A percentile compares a stretch with the other conserved stretches of the same genome.
phyloP scores from a whole-genome alignment of 1,140 invertebrate genomes.

The Neoseiulus cucumeris region DNA sequence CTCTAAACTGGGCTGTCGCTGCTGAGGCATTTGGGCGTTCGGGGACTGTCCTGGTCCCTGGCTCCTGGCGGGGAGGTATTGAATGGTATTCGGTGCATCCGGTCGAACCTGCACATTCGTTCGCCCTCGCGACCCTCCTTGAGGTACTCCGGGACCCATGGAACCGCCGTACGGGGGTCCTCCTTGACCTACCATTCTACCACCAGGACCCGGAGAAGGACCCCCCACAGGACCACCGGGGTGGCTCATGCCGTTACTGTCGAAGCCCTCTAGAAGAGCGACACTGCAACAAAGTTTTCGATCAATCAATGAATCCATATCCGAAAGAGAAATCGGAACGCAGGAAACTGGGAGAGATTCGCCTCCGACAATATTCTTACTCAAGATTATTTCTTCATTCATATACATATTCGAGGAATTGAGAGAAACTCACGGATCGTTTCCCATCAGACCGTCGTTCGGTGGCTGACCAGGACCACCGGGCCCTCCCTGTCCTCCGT shows the following conservation, averaged over 20 bases:
- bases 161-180: conserved; percentile 8
- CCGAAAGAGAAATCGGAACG: too few relatives aligned
- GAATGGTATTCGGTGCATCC: conserved; percentile 88
- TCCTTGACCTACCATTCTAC: conserved; percentile 36
- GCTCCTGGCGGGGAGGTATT: conserved; percentile 78
- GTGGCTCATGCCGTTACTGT: conserved; percentile 15
- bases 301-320: too few relatives aligned
- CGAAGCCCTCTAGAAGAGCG: background rate
- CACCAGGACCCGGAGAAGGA: conserved; percentile 29
- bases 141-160: background rate
- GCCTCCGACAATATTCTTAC: too few relatives aligned
- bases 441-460: background rate
- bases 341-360: too few relatives aligned
- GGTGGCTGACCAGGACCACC: conserved; percentile 20
- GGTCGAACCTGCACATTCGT: conserved; percentile 53
- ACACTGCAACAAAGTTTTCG: too few relatives aligned
- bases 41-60: conserved; percentile 39
- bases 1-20: conserved; percentile 70
- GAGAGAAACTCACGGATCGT: conserved; percentile 3
- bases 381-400: too few relatives aligned
- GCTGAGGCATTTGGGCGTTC: conserved; percentile 25
- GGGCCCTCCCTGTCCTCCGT: conserved; percentile 20
- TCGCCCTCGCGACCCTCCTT: conserved; percentile 15
- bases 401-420: too few relatives aligned
- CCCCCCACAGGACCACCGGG: conserved; percentile 17